Conservation (phyloP, 2,797 vertebrate genomes). For the Rousettus madagascariensis region DNA sequence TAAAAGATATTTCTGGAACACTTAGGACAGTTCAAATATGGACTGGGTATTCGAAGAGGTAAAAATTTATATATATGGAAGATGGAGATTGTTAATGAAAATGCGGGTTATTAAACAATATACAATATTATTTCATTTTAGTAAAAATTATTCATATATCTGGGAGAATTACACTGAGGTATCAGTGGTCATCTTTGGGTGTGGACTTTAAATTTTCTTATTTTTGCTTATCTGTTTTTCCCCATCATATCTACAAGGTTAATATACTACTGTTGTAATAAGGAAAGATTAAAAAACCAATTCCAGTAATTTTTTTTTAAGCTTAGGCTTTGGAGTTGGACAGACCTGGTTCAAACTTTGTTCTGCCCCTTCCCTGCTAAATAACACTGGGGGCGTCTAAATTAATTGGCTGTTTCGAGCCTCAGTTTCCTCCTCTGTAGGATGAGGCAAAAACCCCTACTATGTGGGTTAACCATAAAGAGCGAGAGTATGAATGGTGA, state of each 20-base stretch:
- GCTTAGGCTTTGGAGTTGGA: not conserved
- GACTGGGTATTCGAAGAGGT: not conserved
- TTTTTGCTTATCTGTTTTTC: conserved; percentile 1
- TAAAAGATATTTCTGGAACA: not conserved
- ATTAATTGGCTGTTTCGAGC: not conserved
- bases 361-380: not conserved
- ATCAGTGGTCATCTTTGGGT: not conserved
- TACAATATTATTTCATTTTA: not conserved
- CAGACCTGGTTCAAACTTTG: not conserved
- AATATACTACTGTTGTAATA: not conserved
- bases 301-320: not conserved
- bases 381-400: not conserved
- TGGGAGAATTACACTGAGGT: not conserved
- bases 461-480: not conserved
- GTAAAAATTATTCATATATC: not conserved
- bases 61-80: not conserved
- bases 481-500: not conserved
- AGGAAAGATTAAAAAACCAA: not conserved
- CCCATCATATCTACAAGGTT: not conserved
- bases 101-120: not conserved
- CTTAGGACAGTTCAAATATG: not conserved
- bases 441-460: not conserved
- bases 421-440: not conserved
- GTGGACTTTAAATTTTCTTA: conserved; percentile 30
- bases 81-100: not conserved